phyloP scores from a whole-genome alignment of 64 coral and sea anemone species.

The Cladopsammia gracilis region DNA sequence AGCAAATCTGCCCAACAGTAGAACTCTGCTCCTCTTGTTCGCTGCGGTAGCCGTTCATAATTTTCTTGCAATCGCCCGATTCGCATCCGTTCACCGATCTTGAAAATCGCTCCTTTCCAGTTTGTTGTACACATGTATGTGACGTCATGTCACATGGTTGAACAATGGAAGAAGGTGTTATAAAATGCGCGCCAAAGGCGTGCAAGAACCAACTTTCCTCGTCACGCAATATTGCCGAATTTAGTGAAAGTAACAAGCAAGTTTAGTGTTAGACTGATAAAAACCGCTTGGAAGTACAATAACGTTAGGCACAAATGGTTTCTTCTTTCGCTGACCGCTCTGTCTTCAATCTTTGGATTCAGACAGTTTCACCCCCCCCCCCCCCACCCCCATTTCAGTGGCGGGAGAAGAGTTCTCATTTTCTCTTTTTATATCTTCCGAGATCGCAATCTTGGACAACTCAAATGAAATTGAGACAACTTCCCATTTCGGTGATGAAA shows the following conservation, averaged over 20 bases:
- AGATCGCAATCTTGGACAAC: no score
- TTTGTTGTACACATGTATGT: constrained; percentile 94
- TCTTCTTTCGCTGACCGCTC: no score
- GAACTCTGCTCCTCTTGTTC: constrained; percentile 96
- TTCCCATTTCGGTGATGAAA: no score
- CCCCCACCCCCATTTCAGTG: no score
- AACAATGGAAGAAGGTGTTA: not conserved
- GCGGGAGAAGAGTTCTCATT: no score
- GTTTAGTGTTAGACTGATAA: no score
- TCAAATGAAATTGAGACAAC: no score
- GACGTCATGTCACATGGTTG: constrained; percentile 82
- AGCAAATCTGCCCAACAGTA: constrained; percentile 95
- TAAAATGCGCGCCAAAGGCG: not conserved
- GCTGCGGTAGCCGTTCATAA: constrained; percentile 99
- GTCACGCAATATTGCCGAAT: constrained; percentile 11
- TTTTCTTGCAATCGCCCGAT: not conserved
- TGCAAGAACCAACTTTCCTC: not conserved
- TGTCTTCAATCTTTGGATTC: no score
- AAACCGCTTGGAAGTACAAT: no score
- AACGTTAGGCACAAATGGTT: no score
- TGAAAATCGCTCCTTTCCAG: constrained; percentile 98
- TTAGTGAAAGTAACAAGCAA: not conserved
- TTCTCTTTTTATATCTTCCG: no score
- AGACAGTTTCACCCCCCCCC: no score
- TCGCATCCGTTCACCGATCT: constrained; percentile 62